Percentiles rank a stretch among this genome's conserved stretches.
Evolutionary conservation across 2,888 invertebrate genomes (phyloP).

Genomic region (Drosophila acutilabella): DNA sequence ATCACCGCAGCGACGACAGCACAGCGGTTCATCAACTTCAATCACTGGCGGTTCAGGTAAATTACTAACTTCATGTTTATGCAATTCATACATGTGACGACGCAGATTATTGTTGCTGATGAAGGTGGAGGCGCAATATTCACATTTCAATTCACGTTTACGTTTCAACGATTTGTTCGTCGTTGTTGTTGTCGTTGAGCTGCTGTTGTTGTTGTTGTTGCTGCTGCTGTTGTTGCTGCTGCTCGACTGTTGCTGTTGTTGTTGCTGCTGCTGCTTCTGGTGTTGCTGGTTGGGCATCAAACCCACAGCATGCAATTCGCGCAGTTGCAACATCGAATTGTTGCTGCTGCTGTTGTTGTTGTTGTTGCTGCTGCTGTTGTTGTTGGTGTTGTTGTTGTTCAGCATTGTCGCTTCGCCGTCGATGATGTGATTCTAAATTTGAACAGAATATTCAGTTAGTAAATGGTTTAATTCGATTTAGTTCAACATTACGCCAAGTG

Average conservation of each 20-base stretch:
- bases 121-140: slow-evolving; percentile 84
- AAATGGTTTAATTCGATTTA: neutral
- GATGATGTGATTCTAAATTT: slow-evolving; percentile 60
- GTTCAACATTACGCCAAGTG: neutral
- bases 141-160: slow-evolving; percentile 84
- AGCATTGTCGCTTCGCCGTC: slow-evolving; percentile 72
- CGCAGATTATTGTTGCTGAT: slow-evolving; percentile 85
- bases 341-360: slow-evolving; percentile 70
- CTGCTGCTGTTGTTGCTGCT: slow-evolving; percentile 51
- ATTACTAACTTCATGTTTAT: slow-evolving; percentile 83
- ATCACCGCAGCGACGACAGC: slow-evolving; percentile 82
- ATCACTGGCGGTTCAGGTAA: slow-evolving; percentile 82
- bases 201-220: slow-evolving; percentile 43
- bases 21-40: slow-evolving; percentile 80
- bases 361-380: slow-evolving; percentile 61
- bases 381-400: slow-evolving; percentile 62
- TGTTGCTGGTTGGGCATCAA: slow-evolving; percentile 80
- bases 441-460: neutral
- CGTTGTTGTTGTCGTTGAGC: slow-evolving; percentile 49
- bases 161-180: slow-evolving; percentile 78
- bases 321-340: slow-evolving; percentile 78
- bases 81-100: slow-evolving; percentile 84
- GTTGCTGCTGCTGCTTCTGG: slow-evolving; percentile 62
- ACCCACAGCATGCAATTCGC: slow-evolving; percentile 83
- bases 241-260: slow-evolving; percentile 44